Base-by-base conservation (phyloP, 2,113 vertebrate genomes). In the Vulpes vulpes region DNA sequence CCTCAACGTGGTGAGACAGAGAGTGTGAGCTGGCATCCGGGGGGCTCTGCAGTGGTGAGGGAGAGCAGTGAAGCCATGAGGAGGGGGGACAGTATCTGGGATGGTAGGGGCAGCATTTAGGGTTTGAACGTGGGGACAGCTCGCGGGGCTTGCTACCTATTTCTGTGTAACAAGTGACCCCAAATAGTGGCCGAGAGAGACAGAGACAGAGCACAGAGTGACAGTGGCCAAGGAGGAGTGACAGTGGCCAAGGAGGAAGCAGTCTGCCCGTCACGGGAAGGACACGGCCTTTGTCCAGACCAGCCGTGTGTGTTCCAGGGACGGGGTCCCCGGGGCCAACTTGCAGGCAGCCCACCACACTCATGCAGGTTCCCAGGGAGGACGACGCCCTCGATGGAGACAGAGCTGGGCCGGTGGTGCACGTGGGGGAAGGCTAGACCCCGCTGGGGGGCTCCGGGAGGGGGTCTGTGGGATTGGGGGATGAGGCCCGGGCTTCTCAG, bases 381-480 rank as follows among this genome's bases (percentile, higher is more conserved):
- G 11, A 57, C 3, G 25, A 12, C 30, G 55, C 51, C 59, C 17
- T 10, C 2, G 5, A 5, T 10, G 35, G 80, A 60, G 7, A 25
- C 27, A 32, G 32, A 43, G 25, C 17, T 0, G 2, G 15, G 9
- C 11, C 0, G 2, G 11, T 15, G 11, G 4, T 4, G 11, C 5
- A 1, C 19, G 23, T 38, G 0, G 8, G 8, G 49, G 60, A 79
- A 16, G 32, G 5, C 14, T 10, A 10, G 65, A 2, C 5, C 20
- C 22, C 5, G 43, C 12, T 32, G 27, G 91, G 49, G 15, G 30
- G 14, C 22, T 30, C 0, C 1, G 62, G 17, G 12, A 11, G 16
- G 43, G 3, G 38, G 49, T 43, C 30, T 35, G 5, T 6, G 0
- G 4, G 43, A 2, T 51, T 6, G 51, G 62, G 62, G 32, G 32